Percentiles rank a stretch among this genome's conserved stretches.
Evolutionary conservation across 2,888 invertebrate species (phyloP).

Genomic region (Noctua fimbriata): DNA sequence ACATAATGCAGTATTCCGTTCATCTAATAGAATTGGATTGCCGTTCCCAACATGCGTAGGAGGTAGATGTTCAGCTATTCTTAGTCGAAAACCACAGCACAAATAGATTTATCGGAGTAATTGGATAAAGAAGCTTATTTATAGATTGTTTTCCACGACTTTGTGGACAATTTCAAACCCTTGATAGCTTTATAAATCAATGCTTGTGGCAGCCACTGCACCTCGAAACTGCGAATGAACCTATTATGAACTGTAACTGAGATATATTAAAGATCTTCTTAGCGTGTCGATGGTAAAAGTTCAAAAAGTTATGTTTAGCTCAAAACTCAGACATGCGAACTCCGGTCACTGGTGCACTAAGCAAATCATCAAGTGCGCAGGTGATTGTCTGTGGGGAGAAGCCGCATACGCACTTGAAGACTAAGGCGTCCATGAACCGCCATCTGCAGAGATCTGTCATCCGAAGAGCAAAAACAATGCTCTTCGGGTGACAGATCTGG

Average conservation of each 20-base stretch:
- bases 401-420: too few relatives aligned
- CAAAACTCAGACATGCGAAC: too few relatives aligned
- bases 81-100: slow-evolving; percentile 5
- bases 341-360: too few relatives aligned
- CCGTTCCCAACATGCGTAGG: slow-evolving; percentile 5
- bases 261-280: neutral
- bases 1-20: neutral
- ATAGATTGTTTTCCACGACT: slow-evolving; percentile 7
- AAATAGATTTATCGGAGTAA: slow-evolving; percentile 24
- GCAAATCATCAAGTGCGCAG: too few relatives aligned
- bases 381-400: too few relatives aligned
- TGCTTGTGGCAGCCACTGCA: neutral
- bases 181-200: neutral
- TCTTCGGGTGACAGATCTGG: too few relatives aligned
- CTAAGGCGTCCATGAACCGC: too few relatives aligned
- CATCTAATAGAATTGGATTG: slow-evolving; percentile 22
- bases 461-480: too few relatives aligned
- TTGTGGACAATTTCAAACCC: neutral
- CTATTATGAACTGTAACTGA: neutral
- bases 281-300: too few relatives aligned
- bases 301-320: too few relatives aligned
- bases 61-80: slow-evolving; percentile 18
- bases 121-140: slow-evolving; percentile 18
- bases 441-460: too few relatives aligned
- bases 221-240: neutral